phyloP scores from a whole-genome alignment of 2,797 vertebrate genomes.

The Epinephelus coioides region DNA sequence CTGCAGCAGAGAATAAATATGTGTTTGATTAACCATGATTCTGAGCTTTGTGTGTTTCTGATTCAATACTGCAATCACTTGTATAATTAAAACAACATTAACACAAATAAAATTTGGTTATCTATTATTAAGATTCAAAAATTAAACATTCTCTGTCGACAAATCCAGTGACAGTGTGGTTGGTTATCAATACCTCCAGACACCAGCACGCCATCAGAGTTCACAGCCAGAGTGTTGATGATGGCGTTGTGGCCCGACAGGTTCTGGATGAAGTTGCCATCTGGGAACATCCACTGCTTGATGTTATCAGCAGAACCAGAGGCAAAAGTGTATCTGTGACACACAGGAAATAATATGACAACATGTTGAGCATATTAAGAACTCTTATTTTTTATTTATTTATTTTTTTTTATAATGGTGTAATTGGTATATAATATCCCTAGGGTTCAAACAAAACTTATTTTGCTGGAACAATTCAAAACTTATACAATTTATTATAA shows the following conservation, averaged over 20 bases:
- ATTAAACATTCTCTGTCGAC: background rate
- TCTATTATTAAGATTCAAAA: too few relatives aligned
- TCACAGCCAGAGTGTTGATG: slow-evolving; percentile 97
- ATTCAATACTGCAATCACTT: too few relatives aligned
- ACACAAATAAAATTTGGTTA: background rate
- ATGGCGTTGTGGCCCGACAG: slow-evolving; percentile 98
- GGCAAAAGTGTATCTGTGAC: slow-evolving; percentile 94
- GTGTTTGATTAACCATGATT: background rate
- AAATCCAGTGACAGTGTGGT: background rate
- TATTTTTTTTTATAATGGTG: background rate
- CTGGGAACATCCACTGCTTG: slow-evolving; percentile 99
- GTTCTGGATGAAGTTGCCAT: slow-evolving; percentile 98
- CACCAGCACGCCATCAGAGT: slow-evolving; percentile 96
- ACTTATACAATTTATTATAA: too few relatives aligned
- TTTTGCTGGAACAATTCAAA: background rate
- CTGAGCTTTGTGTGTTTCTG: background rate
- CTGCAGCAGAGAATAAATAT: slow-evolving; percentile 70
- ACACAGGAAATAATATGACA: background rate
- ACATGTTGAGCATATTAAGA: background rate
- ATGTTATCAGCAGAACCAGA: slow-evolving; percentile 99
- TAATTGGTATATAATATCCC: background rate
- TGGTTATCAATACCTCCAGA: slow-evolving; percentile 91
- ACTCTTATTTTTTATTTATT: background rate
- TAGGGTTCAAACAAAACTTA: background rate
- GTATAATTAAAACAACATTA: background rate